Evolutionary conservation across 2,797 vertebrate genomes (phyloP), one percentile per base, ranked within the genome.

Genomic region (Oophaga sylvatica): DNA sequence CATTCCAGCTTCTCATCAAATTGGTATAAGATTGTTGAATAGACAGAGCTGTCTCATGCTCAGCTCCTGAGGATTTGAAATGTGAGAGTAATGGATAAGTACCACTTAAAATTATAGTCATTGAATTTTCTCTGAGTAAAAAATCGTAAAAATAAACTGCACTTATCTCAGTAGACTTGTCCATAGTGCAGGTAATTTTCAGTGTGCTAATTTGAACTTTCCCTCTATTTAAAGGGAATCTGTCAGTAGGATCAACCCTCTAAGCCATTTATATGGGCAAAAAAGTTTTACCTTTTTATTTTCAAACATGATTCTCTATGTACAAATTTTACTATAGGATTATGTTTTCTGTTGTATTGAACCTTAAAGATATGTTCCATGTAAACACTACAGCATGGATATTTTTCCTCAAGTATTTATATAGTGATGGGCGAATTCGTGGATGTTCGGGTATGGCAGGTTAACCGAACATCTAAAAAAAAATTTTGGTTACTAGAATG

Each of bases 11-110:
- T 60, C 65, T 86, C 76, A 71, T 67, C 84, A 86, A 70, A 60
- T 86, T 86, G 20, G 29, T 45, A 8, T 13, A 65, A 80, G 77
- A 57, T 22, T 86, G 76, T 77, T 29, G 84, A 86, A 45, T 80
- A 84, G 65, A 60, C 77, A 80, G 65, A 80, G n/a, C 48, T 70
- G 76, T 80, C 65, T 59, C 8, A 48, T 86, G 31, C 13, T 86
- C 65, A 86, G 4, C 53, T 59, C 78, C 22, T 35, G 17, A 70
- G 68, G 17, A 15, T 75, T 57, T 59, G 20, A 84, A 75, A 75
- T 75, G 60, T 75, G 15, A 57, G 81, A 13, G 48, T 70, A 83
- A 71, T 73, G 48, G 70, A 62, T 62, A 45, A 56, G 70, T 73
- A 35, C 22, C 56, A 59, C 56, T 41, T 29, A 15, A 62, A 76